A percentile compares a stretch with the other conserved stretches of the same genome.
These are phyloP conservation scores for Neoseiulus cucumeris DNA, from an alignment of 1,140 invertebrate species.

Conservation along the genomic window DNA sequence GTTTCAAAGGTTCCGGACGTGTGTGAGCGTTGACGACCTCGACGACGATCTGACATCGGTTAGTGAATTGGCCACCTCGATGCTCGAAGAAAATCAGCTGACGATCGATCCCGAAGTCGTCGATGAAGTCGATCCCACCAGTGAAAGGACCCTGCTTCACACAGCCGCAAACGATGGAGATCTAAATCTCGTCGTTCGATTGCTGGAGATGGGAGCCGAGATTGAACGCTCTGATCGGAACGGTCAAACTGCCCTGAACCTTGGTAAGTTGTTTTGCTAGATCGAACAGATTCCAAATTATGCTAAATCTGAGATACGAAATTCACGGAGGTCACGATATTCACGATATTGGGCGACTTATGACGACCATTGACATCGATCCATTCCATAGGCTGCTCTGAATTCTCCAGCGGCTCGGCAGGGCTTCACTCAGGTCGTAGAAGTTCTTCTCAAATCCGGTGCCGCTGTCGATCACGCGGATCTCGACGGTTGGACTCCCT, in stretches of 20 bases:
- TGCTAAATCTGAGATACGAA: no score
- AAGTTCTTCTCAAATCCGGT: constrained; percentile 24
- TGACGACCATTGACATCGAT: not conserved
- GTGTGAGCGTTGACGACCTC: not conserved
- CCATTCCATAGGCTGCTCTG: not conserved
- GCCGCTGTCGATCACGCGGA: constrained; percentile 28
- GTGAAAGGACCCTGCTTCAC: constrained; percentile 48
- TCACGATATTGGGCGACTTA: not conserved
- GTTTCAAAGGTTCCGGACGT: not conserved
- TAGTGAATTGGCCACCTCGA: constrained; percentile 21
- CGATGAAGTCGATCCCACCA: constrained; percentile 25
- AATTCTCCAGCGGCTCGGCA: constrained; percentile 42
- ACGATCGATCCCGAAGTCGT: constrained; percentile 16
- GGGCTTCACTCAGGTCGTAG: constrained; percentile 26
- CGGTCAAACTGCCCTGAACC: constrained; percentile 58
- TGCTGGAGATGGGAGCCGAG: constrained; percentile 36
- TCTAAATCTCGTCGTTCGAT: constrained; percentile 38
- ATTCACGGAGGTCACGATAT: no score
- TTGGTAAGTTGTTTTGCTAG: no score
- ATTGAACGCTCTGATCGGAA: constrained; percentile 45
- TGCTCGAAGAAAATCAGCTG: constrained; percentile 18
- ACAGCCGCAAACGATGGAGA: constrained; percentile 52
- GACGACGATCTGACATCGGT: constrained; percentile 28
- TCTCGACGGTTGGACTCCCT: constrained; percentile 32
- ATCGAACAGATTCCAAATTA: no score